Conservation (phyloP, 2,797 vertebrate genomes). For the Mastacembelus armatus region DNA sequence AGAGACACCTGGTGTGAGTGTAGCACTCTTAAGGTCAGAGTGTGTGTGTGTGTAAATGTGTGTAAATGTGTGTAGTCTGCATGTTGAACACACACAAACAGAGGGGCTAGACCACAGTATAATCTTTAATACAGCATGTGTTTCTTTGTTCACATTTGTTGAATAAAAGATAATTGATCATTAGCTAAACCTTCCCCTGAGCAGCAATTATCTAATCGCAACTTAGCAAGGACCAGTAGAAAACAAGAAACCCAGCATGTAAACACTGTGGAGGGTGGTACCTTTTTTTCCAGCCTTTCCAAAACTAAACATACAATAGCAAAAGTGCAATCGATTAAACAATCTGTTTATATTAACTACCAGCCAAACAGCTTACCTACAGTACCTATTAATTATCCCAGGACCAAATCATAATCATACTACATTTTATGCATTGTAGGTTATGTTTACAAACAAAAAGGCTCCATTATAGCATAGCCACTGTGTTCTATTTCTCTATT, state of each 20-base stretch:
- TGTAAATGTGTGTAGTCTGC: conserved; percentile 8
- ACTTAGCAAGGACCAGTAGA: background rate
- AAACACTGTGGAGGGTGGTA: too few species aligned
- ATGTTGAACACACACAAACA: conserved; percentile 9
- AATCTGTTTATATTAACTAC: too few species aligned
- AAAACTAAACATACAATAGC: background rate
- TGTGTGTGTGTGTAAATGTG: conserved; percentile 29
- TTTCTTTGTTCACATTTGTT: conserved; percentile 1
- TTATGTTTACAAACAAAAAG: too few species aligned
- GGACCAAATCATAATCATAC: too few species aligned
- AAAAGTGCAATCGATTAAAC: too few species aligned
- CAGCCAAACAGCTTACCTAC: too few species aligned
- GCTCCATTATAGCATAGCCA: too few species aligned
- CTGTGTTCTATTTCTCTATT: too few species aligned
- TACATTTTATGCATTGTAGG: too few species aligned
- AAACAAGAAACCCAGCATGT: background rate
- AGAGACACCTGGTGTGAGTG: conserved; percentile 60
- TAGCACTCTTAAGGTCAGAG: conserved; percentile 53
- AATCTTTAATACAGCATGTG: conserved; percentile 8
- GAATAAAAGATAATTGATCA: conserved; percentile 1
- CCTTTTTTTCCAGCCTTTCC: conserved; percentile 6
- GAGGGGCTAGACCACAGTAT: conserved; percentile 8
- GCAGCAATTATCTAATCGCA: background rate
- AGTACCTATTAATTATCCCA: too few species aligned
- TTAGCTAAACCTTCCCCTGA: background rate